A percentile compares a stretch with the other conserved stretches of the same genome.
Conservation (phyloP, 1,140 invertebrate species). For the Heliconius congener region DNA sequence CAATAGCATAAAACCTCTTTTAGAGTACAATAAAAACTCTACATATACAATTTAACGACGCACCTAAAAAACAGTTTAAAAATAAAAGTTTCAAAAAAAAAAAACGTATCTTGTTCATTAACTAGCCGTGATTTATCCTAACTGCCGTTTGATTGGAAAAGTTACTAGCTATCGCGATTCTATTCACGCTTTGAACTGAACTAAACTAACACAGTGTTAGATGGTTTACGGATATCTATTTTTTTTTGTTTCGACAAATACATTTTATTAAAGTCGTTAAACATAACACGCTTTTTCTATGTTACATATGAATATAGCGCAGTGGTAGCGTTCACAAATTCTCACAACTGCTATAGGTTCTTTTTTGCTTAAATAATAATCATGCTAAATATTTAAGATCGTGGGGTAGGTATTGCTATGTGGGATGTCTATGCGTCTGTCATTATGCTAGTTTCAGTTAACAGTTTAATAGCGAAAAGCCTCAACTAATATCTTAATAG, state of each 20-base stretch:
- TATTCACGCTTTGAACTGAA: constrained; percentile 43
- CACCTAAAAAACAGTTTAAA: constrained; percentile 41
- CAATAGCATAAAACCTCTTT: constrained; percentile 59
- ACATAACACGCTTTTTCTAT: neutral
- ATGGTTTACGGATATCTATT: constrained; percentile 23
- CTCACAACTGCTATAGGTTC: too few species aligned
- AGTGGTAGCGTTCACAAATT: neutral
- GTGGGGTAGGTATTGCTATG: too few species aligned
- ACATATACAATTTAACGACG: constrained; percentile 60
- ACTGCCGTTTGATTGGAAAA: constrained; percentile 42
- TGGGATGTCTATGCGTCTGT: too few species aligned
- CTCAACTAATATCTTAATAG: too few species aligned
- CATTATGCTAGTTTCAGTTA: too few species aligned
- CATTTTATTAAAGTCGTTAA: neutral
- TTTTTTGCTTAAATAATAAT: too few species aligned
- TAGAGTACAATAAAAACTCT: constrained; percentile 69
- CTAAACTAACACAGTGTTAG: constrained; percentile 32
- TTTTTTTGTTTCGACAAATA: constrained; percentile 28
- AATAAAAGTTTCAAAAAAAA: constrained; percentile 50
- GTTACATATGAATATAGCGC: neutral
- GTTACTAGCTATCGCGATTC: constrained; percentile 35
- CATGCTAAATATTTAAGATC: too few species aligned
- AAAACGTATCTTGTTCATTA: constrained; percentile 45
- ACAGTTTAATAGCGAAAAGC: too few species aligned
- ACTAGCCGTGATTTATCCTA: constrained; percentile 45